A percentile compares a stretch with the other conserved stretches of the same genome.
Conservation (phyloP, 2,888 invertebrate species). For the Amphipoea lucens region DNA sequence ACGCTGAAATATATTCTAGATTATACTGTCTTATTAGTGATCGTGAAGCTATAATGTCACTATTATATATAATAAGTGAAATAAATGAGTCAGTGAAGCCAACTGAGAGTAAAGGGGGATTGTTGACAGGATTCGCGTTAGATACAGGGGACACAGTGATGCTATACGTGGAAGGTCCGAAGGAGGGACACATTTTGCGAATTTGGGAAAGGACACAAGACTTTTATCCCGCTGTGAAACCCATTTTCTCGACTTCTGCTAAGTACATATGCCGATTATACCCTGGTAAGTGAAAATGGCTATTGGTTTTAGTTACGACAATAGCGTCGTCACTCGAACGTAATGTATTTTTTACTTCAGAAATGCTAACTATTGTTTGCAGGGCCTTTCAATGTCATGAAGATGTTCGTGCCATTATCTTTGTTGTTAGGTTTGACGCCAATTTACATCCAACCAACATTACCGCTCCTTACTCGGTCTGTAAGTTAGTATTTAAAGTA, state of each 20-base stretch:
- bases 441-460: slow-evolving; percentile 80
- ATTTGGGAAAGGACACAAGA: slow-evolving; percentile 81
- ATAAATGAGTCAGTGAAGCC: slow-evolving; percentile 73
- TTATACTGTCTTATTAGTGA: slow-evolving; percentile 76
- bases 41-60: slow-evolving; percentile 66
- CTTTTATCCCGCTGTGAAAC: slow-evolving; percentile 75
- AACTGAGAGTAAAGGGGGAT: slow-evolving; percentile 62
- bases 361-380: slow-evolving; percentile 68
- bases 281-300: slow-evolving; percentile 72
- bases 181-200: slow-evolving; percentile 78
- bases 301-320: background rate
- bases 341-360: slow-evolving; percentile 63
- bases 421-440: slow-evolving; percentile 80
- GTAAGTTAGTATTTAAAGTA: slow-evolving; percentile 72
- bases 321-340: background rate
- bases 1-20: slow-evolving; percentile 75
- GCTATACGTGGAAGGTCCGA: slow-evolving; percentile 82
- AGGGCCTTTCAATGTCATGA: slow-evolving; percentile 78
- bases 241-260: slow-evolving; percentile 79
- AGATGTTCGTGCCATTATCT: slow-evolving; percentile 81
- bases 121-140: slow-evolving; percentile 83
- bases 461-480: slow-evolving; percentile 80
- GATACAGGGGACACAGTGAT: slow-evolving; percentile 78
- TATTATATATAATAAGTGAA: slow-evolving; percentile 73
- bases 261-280: slow-evolving; percentile 79